Evolutionary conservation across 2,113 vertebrate species (phyloP).

Genomic region (Pardalotus punctatus): DNA sequence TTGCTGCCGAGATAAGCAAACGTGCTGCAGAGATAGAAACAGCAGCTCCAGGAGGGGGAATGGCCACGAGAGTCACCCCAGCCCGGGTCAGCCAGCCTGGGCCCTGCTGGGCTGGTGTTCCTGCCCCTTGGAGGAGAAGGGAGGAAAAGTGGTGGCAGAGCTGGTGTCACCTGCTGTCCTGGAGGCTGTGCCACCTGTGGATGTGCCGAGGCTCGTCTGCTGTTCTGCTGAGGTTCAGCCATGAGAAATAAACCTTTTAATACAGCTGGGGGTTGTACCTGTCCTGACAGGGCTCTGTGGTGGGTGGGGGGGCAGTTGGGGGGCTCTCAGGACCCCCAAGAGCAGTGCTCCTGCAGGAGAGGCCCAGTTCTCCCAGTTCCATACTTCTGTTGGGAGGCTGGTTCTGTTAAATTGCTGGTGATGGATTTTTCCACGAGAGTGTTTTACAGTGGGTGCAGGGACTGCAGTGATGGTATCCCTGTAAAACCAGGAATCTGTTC

Average conservation of each 20-base stretch:
- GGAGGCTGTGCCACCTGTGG: neutral
- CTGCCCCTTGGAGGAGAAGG: neutral
- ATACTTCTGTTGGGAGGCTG: neutral
- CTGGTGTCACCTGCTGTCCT: neutral
- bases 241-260: neutral
- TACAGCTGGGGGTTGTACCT: neutral
- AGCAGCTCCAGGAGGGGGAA: neutral
- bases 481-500: neutral
- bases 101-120: neutral
- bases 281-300: neutral
- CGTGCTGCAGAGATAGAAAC: neutral
- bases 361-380: neutral
- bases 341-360: neutral
- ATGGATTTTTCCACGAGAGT: neutral
- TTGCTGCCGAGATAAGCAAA: slow-evolving; percentile 56
- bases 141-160: neutral
- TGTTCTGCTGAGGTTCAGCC: neutral
- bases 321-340: neutral
- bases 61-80: neutral
- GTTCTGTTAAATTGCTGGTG: rapidly evolving
- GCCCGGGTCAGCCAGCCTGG: neutral
- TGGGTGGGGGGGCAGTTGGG: rapidly evolving
- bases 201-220: neutral
- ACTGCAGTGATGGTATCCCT: rapidly evolving
- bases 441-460: neutral